Evolutionary conservation across 2,888 invertebrate species (phyloP).

Genomic region (Keiferia lycopersicella): DNA sequence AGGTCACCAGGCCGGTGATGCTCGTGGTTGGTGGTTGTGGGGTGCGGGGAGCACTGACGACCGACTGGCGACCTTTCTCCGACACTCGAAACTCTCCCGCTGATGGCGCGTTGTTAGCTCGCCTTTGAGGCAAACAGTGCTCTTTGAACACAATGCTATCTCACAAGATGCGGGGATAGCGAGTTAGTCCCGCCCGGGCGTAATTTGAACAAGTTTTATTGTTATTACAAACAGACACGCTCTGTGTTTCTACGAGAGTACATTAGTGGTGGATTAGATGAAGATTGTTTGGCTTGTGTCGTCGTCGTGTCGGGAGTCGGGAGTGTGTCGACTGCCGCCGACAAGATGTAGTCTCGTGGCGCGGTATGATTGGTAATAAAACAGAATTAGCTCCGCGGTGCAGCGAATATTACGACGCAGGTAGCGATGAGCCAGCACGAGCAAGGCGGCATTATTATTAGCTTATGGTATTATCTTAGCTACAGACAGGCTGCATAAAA

Average conservation of each 20-base stretch:
- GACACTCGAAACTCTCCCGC: conserved; percentile 7
- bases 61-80: conserved; percentile 5
- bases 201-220: conserved; percentile 14
- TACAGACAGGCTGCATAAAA: not conserved
- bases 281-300: conserved; percentile 17
- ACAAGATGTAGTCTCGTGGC: not conserved
- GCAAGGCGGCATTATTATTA: not conserved
- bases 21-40: not conserved
- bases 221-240: conserved; percentile 5
- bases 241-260: not conserved
- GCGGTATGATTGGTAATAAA: conserved; percentile 37
- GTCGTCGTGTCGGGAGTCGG: conserved; percentile 29
- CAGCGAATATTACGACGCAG: not conserved
- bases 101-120: conserved; percentile 15
- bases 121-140: conserved; percentile 14
- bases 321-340: conserved; percentile 32
- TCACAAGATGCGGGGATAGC: conserved; percentile 5
- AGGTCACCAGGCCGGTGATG: conserved; percentile 30
- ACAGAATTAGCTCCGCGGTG: conserved; percentile 28
- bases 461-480: not conserved
- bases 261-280: not conserved
- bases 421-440: not conserved
- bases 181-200: not conserved
- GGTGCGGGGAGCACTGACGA: not conserved
- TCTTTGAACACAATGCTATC: conserved; percentile 17